Evolutionary conservation across 2,113 vertebrate genomes (phyloP).

Genomic region (Neolamprologus devosi): DNA sequence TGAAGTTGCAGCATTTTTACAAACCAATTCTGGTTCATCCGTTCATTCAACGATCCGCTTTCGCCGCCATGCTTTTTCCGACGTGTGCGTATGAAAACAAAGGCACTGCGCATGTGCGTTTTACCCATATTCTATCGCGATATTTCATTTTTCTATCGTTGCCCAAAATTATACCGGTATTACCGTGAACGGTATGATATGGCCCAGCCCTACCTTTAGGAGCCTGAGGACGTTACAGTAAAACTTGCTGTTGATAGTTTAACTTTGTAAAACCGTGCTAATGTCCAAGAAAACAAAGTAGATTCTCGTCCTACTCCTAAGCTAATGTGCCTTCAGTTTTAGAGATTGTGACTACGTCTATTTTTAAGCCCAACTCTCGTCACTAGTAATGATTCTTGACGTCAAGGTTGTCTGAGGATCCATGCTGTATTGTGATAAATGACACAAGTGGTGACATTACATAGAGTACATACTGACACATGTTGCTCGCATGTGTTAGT

Average conservation of each 20-base stretch:
- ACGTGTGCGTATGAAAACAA: not conserved
- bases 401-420: not conserved
- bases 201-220: not conserved
- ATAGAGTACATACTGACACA: not conserved
- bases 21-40: not conserved
- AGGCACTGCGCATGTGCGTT: rapidly evolving
- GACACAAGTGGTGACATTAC: not conserved
- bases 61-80: not conserved
- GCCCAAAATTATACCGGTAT: rapidly evolving
- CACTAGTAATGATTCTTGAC: not conserved
- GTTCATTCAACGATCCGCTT: rapidly evolving
- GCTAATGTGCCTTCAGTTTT: not conserved
- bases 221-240: not conserved
- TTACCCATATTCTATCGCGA: not conserved
- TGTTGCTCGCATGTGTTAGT: not conserved
- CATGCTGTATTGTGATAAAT: not conserved
- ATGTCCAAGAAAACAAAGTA: not conserved
- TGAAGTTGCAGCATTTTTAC: not conserved
- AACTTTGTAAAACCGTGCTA: not conserved
- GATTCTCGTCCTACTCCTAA: not conserved
- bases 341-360: not conserved
- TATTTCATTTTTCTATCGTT: not conserved
- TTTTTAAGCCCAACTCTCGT: not conserved
- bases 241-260: not conserved
- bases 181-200: not conserved